Evolutionary conservation across 2,797 vertebrate species (phyloP).

Genomic region (Tadarida brasiliensis): DNA sequence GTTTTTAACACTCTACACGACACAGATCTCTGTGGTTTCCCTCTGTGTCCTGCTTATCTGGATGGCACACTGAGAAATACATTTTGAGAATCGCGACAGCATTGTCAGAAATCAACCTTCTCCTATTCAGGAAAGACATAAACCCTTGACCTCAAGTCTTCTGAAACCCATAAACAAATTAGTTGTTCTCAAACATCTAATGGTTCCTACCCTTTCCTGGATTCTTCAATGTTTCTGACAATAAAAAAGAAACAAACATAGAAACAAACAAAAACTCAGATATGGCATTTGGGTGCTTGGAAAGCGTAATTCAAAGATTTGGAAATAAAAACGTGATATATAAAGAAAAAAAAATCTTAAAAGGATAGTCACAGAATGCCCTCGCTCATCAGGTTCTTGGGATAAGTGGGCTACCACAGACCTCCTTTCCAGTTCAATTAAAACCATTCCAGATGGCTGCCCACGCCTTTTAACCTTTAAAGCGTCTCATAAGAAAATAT

Average conservation of each 20-base stretch:
- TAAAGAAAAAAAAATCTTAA: background rate
- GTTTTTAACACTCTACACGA: background rate
- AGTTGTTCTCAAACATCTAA: background rate
- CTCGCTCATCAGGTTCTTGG: background rate
- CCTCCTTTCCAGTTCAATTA: background rate
- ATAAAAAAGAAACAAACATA: background rate
- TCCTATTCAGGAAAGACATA: background rate
- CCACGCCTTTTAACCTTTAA: background rate
- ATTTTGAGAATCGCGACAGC: background rate
- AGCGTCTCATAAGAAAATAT: background rate
- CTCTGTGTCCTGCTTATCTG: background rate
- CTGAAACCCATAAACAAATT: background rate
- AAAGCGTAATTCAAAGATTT: background rate
- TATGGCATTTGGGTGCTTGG: background rate
- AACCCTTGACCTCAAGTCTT: background rate
- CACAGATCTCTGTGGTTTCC: background rate
- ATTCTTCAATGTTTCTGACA: background rate
- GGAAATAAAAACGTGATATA: background rate
- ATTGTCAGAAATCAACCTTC: background rate
- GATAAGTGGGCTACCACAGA: background rate
- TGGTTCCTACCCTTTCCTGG: background rate
- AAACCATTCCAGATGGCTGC: background rate
- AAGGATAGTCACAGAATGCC: background rate
- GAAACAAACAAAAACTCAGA: background rate
- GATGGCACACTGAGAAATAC: background rate